Conservation (phyloP, 2,888 invertebrate species). For the Scelioninae gen. 1 region DNA sequence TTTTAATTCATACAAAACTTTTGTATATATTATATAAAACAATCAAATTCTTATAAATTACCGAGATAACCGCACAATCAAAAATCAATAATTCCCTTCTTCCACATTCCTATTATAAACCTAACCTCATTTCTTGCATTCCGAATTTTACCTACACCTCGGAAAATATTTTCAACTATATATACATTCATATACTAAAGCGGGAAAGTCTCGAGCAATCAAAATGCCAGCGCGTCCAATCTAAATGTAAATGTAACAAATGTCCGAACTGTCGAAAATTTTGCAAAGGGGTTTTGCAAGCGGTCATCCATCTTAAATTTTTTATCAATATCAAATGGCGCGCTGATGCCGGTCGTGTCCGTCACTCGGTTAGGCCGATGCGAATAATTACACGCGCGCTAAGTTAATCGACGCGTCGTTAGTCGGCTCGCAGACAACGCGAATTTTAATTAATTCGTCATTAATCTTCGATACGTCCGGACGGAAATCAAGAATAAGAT, state of each 20-base stretch:
- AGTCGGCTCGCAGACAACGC: slow-evolving; percentile 46
- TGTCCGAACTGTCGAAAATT: slow-evolving; percentile 44
- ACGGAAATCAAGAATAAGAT: slow-evolving; percentile 47
- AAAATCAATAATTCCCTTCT: no score
- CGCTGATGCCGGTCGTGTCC: slow-evolving; percentile 52
- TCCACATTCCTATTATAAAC: no score
- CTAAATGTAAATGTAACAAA: slow-evolving; percentile 59
- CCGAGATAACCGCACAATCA: no score
- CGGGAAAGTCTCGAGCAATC: slow-evolving; percentile 10
- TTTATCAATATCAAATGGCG: slow-evolving; percentile 56
- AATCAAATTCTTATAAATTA: no score
- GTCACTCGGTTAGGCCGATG: slow-evolving; percentile 44
- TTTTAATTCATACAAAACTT: no score
- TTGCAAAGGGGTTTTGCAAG: slow-evolving; percentile 22
- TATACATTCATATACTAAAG: slow-evolving; percentile 7
- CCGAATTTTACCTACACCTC: no score
- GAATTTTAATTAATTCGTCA: slow-evolving; percentile 66
- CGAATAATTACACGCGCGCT: slow-evolving; percentile 57
- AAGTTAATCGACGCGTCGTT: slow-evolving; percentile 62
- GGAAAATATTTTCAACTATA: neutral
- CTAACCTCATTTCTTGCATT: no score
- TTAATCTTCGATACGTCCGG: slow-evolving; percentile 60
- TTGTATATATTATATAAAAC: no score
- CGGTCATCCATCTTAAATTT: slow-evolving; percentile 51
- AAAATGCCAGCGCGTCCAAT: slow-evolving; percentile 25